Base-by-base conservation (phyloP, 2,888 invertebrate genomes). In the Drosophila antonietae region DNA sequence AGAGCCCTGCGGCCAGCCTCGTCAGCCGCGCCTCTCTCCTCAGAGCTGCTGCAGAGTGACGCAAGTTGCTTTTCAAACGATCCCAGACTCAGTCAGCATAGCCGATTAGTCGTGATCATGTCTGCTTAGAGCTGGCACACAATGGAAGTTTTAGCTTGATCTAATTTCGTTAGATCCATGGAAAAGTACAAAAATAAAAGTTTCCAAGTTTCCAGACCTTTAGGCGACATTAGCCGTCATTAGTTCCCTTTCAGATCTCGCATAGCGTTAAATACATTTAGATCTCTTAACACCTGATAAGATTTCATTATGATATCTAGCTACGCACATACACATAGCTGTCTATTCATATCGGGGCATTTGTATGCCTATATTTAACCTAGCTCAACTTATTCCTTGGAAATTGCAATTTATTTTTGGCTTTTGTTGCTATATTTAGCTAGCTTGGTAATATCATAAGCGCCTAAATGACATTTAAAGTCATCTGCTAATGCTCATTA, bases 271-370 rank as follows among this genome's bases (percentile, higher is more conserved):
- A 75, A 60, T 18, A 72, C 63, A 63, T 79, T 77, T 72, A 65
- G 59, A 51, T 68, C 68, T 65, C 8, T 83, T 83, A 87, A 89
- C 87, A 84, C 89, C 89, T 89, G 84, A 84, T 89, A 84, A 84
- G 81, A 69, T 83, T 79, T 81, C 61, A 73, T 89, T 81, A 67
- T 81, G 69, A 89, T 87, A 81, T 81, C 81, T 75, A 41, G 41
- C n/a, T 10, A 41, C 41, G 8, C 41, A 41, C 18, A 9, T 9
- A 2, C 12, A n/a, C 12, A n/a, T 2, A 12, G n/a, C 1, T 33
- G 18, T 28, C 66, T n/a, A 62, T 70, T 64, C 71, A 82, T 85
- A 79, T 77, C 72, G 64, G 9, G 51, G 14, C 20, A 46, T 46
- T 20, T 35, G 61, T 23, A 33, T 20, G n/a, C 8, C 59, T 81